Base-by-base conservation (phyloP, 2,797 vertebrate species). In the Erpetoichthys calabaricus region DNA sequence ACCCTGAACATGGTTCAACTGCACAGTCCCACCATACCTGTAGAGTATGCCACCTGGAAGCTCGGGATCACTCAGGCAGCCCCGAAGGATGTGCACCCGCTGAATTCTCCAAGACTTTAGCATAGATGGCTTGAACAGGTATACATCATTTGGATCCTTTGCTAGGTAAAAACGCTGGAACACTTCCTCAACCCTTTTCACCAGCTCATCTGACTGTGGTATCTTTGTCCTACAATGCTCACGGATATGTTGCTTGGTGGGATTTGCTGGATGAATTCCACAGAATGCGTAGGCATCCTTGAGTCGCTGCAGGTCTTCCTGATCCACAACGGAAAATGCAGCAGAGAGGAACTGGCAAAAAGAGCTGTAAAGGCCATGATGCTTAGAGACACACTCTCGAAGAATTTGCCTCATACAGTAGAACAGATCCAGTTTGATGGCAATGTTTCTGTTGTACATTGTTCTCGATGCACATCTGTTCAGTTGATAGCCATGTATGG, bases 341-440 rank as follows among this genome's bases (percentile, higher is more conserved):
- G 61, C 53, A 7, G 57, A 60, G 8, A 66, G 56, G 42, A 64
- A 49, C 55, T 63, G 47, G 56, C 55, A 52, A 57, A 60, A 60
- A 5, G 55, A 8, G 59, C 61, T 59, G 42, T 55, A 57, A 3
- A 65, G 56, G 42, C 53, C 9, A 41, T 65, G 63, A 45, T 60
- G 67, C 50, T 65, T 57, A 9, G 64, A 53, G 6, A 44, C 41
- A 45, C 58, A 65, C 58, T 63, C 64, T 45, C 49, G 7, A 50
- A 47, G 10, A 10, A 68, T 57, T 8, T 47, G 45, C 41, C 64
- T 25, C 59, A 63, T 49, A 51, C 67, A 66, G 4, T 68, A 59
- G 45, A 68, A 66, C 46, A 63, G 9, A 47, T 68, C 60, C 57
- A 63, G 53, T 25, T 67, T 67, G 4, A 69, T 45, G 6, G 8